Conservation (phyloP, 2,888 invertebrate genomes). For the Lochmaea capreae region DNA sequence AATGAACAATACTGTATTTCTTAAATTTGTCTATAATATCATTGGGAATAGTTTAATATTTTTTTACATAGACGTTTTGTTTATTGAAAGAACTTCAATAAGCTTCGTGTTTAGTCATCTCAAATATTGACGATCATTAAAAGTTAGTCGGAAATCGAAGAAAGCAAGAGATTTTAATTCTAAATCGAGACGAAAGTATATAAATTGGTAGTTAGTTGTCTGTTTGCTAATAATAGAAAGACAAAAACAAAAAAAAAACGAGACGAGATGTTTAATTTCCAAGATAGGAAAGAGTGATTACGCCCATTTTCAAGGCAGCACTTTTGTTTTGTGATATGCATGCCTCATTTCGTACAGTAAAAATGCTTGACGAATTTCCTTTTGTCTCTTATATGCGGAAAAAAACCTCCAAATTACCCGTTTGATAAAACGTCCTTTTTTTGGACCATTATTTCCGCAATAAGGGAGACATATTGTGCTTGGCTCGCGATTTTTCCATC, state of each 20-base stretch:
- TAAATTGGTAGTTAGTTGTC: slow-evolving; percentile 3
- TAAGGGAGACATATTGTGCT: slow-evolving; percentile 41
- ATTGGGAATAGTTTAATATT: too few species aligned
- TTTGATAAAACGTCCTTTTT: slow-evolving; percentile 47
- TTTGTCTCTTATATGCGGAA: slow-evolving; percentile 44
- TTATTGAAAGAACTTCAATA: background rate
- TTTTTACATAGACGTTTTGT: background rate
- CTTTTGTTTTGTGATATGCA: slow-evolving; percentile 49
- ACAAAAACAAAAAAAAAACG: slow-evolving; percentile 8
- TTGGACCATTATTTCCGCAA: slow-evolving; percentile 44
- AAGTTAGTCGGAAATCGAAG: background rate
- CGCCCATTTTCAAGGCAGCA: slow-evolving; percentile 36
- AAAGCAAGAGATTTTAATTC: background rate
- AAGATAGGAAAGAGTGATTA: slow-evolving; percentile 33
- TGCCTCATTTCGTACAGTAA: slow-evolving; percentile 49
- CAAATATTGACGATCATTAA: background rate
- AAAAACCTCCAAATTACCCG: slow-evolving; percentile 49
- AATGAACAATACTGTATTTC: too few species aligned
- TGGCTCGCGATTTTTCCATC: background rate
- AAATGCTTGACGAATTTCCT: slow-evolving; percentile 51
- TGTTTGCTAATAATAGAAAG: background rate
- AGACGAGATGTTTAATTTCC: slow-evolving; percentile 34
- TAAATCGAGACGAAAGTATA: background rate
- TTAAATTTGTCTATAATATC: too few species aligned
- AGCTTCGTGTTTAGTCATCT: background rate